Base-by-base conservation (phyloP, 2,797 vertebrate genomes). In the Tamandua tetradactyla region DNA sequence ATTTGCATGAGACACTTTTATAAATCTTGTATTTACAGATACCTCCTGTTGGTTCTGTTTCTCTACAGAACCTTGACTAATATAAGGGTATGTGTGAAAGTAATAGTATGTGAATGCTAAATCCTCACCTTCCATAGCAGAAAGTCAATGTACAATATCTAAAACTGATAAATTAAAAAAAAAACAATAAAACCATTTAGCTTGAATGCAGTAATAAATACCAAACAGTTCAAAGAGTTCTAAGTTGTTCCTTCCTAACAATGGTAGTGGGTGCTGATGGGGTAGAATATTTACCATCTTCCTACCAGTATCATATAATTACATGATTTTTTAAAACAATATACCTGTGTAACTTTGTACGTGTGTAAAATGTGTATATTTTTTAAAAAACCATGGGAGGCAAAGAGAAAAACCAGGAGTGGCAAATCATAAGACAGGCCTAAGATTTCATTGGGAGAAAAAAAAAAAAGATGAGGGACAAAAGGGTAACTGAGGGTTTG, bases 341-440 rank as follows among this genome's bases (percentile, higher is more conserved):
- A 55, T 7, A 14, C 9, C 57, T 76, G 14, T 83, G n/a, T 74
- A 49, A 55, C 18, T 93, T 74, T 83, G n/a, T 55, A 82, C 42
- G 44, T 87, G 47, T 82, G 23, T 61, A 68, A 68, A 88, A 61
- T 40, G 12, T 68, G 22, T 68, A 78, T 72, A 66, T 87, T 20
- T 47, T 47, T 7, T 47, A 47, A 47, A 47, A 47, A 47, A 47
- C 47, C 11, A 47, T 0, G 3, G 27, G 20, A 61, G 47, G 55
- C 62, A 69, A 86, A 69, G 47, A 25, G 55, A 84, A 84, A 30
- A 90, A 78, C 52, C 78, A 32, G 57, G 89, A 95, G 15, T 62
- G n/a, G 17, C 1, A 17, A n/a, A 12, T 37, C 55, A n/a, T n/a
- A 14, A 27, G 25, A 30, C 5, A 20, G 32, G 2, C 7, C 15